Percentiles rank a stretch among this genome's conserved stretches.
These are phyloP conservation scores for Euura saliciscinereae DNA, from an alignment of 1,140 invertebrate genomes.

Conservation along the genomic window DNA sequence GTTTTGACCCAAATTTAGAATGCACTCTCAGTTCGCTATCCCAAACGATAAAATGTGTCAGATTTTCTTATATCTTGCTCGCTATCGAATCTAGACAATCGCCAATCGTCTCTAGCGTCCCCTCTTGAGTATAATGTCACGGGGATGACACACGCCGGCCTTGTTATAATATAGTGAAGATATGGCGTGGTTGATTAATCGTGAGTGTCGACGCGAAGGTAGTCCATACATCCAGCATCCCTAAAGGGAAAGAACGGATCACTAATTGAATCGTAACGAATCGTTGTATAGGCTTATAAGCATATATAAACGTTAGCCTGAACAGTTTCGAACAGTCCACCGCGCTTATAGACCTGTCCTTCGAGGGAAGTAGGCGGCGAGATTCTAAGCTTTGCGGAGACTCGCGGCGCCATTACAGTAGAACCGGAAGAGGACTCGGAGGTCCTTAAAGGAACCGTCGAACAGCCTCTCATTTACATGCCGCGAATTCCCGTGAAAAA, in stretches of 20 bases:
- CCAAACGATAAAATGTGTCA: too few species aligned
- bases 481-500: background rate
- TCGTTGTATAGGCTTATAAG: background rate
- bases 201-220: background rate
- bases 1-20: too few species aligned
- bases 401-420: background rate
- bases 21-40: too few species aligned
- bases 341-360: background rate
- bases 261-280: slow-evolving; percentile 3
- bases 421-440: background rate
- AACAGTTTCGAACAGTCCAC: background rate
- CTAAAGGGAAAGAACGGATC: background rate
- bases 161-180: background rate
- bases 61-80: too few species aligned
- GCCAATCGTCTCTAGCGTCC: too few species aligned
- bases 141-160: background rate
- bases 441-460: background rate
- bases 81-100: too few species aligned
- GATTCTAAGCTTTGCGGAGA: background rate
- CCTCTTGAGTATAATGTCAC: too few species aligned
- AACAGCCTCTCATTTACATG: background rate
- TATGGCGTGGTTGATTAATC: background rate
- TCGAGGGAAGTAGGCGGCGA: background rate
- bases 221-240: background rate
- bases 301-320: background rate